Conservation (phyloP, 2,888 invertebrate genomes). For the Dorcus hopei region DNA sequence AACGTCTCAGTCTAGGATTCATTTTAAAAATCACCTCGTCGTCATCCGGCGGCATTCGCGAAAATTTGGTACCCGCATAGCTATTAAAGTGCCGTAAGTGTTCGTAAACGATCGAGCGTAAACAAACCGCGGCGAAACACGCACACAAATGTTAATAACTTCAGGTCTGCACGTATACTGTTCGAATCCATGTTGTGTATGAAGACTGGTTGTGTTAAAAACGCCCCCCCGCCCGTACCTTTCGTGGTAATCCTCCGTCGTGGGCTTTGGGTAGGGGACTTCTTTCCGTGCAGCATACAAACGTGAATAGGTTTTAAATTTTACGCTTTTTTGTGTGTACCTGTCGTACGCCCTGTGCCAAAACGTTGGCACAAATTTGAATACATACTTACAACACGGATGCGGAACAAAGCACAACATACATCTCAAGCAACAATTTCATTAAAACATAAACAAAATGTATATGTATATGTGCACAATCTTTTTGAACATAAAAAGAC, state of each 20-base stretch:
- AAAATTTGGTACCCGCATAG: slow-evolving; percentile 21
- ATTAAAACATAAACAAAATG: too few relatives aligned
- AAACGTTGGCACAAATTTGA: not conserved
- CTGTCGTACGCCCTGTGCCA: not conserved
- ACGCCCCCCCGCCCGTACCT: slow-evolving; percentile 46
- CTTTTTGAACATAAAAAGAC: too few relatives aligned
- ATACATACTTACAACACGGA: too few relatives aligned
- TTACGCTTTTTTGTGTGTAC: not conserved
- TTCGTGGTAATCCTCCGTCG: not conserved
- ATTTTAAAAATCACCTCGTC: slow-evolving; percentile 42
- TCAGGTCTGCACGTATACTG: slow-evolving; percentile 11
- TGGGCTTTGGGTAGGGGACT: not conserved
- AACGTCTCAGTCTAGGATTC: slow-evolving; percentile 40
- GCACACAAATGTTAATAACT: slow-evolving; percentile 4
- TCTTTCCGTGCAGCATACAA: not conserved
- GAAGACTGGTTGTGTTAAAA: slow-evolving; percentile 50
- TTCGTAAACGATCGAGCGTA: slow-evolving; percentile 26
- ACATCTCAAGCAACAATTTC: too few relatives aligned
- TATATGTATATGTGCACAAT: too few relatives aligned
- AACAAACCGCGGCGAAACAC: slow-evolving; percentile 49
- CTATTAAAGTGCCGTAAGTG: not conserved
- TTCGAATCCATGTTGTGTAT: slow-evolving; percentile 50
- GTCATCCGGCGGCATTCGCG: slow-evolving; percentile 32
- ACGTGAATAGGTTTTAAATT: not conserved
- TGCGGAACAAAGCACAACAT: too few relatives aligned